Conservation (phyloP, 2,113 vertebrate species). For the Chloropsis cyanopogon region DNA sequence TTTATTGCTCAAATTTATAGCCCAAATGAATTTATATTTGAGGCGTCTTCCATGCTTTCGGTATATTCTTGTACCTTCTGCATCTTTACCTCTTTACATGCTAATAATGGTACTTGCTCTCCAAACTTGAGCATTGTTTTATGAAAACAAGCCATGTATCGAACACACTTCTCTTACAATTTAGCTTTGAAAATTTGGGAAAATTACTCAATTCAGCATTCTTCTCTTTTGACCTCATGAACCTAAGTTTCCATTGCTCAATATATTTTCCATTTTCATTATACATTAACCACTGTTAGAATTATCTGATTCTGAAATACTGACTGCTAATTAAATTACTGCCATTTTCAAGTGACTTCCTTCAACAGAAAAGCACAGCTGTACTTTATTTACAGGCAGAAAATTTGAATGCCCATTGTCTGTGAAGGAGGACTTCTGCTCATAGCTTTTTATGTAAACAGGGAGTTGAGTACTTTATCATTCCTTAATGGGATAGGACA, state of each 20-base stretch:
- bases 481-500: slow-evolving; percentile 24
- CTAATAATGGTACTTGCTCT: background rate
- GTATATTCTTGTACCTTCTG: background rate
- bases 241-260: background rate
- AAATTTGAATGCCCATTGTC: background rate
- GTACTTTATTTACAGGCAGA: background rate
- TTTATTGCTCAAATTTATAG: background rate
- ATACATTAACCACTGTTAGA: background rate
- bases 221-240: background rate
- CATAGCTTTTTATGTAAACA: slow-evolving; percentile 13
- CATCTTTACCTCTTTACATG: background rate
- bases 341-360: background rate
- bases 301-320: background rate
- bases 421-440: background rate
- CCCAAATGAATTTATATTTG: background rate
- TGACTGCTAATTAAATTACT: background rate
- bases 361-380: background rate
- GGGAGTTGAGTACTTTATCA: slow-evolving; percentile 4
- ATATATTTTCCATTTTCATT: background rate
- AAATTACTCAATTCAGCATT: background rate
- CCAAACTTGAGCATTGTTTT: background rate
- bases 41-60: background rate
- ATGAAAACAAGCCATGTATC: background rate
- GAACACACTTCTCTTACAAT: background rate
- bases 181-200: background rate